A percentile compares a stretch with the other conserved stretches of the same genome.
Evolutionary conservation across 2,797 vertebrate species (phyloP).

Genomic region (Propithecus perrieri): DNA sequence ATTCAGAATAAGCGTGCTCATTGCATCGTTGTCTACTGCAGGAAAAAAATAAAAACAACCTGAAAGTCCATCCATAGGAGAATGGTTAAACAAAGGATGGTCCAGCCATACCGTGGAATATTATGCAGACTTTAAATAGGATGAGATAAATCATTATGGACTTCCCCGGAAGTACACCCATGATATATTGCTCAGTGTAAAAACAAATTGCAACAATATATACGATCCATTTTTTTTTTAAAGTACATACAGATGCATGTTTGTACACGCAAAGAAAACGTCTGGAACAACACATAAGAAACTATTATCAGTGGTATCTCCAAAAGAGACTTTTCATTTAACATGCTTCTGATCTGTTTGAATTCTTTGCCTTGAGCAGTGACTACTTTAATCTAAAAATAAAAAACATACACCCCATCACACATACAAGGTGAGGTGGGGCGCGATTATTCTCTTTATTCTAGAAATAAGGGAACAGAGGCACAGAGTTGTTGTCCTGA

Average conservation of each 20-base stretch:
- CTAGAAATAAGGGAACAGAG: conserved; percentile 16
- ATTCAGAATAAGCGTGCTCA: neutral
- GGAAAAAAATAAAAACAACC: neutral
- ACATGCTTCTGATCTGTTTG: conserved; percentile 51
- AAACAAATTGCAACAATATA: neutral
- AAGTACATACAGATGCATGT: neutral
- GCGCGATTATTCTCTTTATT: conserved; percentile 32
- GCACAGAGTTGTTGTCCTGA: neutral
- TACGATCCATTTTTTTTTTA: neutral
- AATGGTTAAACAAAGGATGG: neutral
- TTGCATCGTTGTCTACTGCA: rapidly evolving
- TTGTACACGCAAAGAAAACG: neutral
- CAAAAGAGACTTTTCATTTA: neutral
- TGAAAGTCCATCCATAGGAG: neutral
- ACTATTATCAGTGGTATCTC: neutral
- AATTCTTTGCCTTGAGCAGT: conserved; percentile 61
- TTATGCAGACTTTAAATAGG: neutral
- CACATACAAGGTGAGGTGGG: neutral
- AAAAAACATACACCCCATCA: conserved; percentile 30
- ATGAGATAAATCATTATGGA: neutral
- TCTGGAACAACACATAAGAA: conserved; percentile 13
- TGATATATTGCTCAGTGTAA: neutral
- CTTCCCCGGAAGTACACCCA: neutral
- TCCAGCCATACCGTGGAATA: neutral
- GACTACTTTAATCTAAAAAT: conserved; percentile 71